Evolutionary conservation across 2,113 vertebrate species (phyloP), one percentile per base, ranked within the genome.

Genomic region (Kryptolebias marmoratus): DNA sequence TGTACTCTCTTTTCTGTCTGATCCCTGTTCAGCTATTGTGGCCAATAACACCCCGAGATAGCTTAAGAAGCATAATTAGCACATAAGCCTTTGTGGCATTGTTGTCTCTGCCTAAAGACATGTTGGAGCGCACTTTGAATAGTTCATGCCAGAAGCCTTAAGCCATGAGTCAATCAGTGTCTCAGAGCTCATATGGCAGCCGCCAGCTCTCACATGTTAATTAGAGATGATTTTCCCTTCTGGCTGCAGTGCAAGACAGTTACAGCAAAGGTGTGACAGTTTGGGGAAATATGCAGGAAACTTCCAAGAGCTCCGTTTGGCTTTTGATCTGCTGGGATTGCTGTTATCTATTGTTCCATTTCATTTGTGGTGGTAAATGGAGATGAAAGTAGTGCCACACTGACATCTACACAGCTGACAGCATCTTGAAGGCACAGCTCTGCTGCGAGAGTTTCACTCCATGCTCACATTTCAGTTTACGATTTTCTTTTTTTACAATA

Each of bases 131-230:
- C 80, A 74, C 66, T 81, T 57, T 84, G 70, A 86, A 79, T 85
- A 80, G 81, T 83, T 89, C 68, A 71, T 74, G 76, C 73, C 67
- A 62, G 62, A 30, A 63, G 64, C 88, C 72, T 22, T 55, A 69
- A 71, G 85, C 85, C 79, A 81, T 2, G 68, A 89, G 89, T 86
- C 91, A 86, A 80, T 90, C 88, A 83, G 67, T 59, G 75, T 82
- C 69, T 78, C 5, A 28, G 53, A 79, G 84, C 84, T 79, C 81
- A 83, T 79, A 77, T 82, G 77, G 87, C 76, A 81, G 81, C 74
- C 85, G 73, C 58, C 70, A 42, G 62, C 75, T 71, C 77, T 81
- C 80, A 84, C 83, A 73, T 86, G 87, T 89, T 89, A 91, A 91
- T 92, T 91, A 91, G 79, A 68, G 69, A 81, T 64, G 69, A 67